Percentiles rank a stretch among this genome's conserved stretches.
These are phyloP conservation scores for Lasioglossum zephyrum DNA, from an alignment of 2,888 invertebrate species.

Conservation along the genomic window DNA sequence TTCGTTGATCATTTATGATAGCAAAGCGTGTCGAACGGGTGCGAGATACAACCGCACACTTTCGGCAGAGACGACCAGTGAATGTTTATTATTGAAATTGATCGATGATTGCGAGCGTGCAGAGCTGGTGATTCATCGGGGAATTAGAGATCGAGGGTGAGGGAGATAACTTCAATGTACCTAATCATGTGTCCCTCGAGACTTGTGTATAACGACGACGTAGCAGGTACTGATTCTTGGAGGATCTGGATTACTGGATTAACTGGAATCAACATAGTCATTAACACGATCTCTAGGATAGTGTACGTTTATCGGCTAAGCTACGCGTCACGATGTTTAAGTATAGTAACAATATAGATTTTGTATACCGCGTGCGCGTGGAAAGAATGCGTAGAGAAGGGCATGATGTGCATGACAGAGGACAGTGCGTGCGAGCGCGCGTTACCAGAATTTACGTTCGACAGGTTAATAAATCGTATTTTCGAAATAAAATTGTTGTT, in stretches of 20 bases:
- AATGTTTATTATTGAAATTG: slow-evolving; percentile 8
- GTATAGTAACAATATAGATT: slow-evolving; percentile 82
- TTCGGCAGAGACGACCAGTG: neutral
- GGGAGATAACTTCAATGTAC: slow-evolving; percentile 50
- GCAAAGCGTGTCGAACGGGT: neutral
- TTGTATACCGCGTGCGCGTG: slow-evolving; percentile 79
- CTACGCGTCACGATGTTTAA: slow-evolving; percentile 81
- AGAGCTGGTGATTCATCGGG: neutral
- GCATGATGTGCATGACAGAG: slow-evolving; percentile 73
- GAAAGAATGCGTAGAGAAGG: slow-evolving; percentile 73
- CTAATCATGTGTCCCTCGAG: slow-evolving; percentile 44
- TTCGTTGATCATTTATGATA: neutral
- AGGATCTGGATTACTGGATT: slow-evolving; percentile 52
- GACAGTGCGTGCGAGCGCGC: slow-evolving; percentile 69
- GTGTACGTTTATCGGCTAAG: slow-evolving; percentile 78
- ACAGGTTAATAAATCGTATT: slow-evolving; percentile 84
- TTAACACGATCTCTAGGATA: slow-evolving; percentile 67
- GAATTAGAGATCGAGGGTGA: slow-evolving; percentile 31
- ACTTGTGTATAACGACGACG: slow-evolving; percentile 44
- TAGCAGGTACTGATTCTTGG: slow-evolving; percentile 31
- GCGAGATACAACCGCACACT: neutral
- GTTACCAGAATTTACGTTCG: slow-evolving; percentile 79
- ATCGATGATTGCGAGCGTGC: slow-evolving; percentile 1
- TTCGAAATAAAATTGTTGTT: slow-evolving; percentile 79
- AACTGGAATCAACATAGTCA: slow-evolving; percentile 59